Percentiles rank a stretch among this genome's conserved stretches.
Conservation (phyloP, 2,888 invertebrate genomes). For the Strigamia crassipes region DNA sequence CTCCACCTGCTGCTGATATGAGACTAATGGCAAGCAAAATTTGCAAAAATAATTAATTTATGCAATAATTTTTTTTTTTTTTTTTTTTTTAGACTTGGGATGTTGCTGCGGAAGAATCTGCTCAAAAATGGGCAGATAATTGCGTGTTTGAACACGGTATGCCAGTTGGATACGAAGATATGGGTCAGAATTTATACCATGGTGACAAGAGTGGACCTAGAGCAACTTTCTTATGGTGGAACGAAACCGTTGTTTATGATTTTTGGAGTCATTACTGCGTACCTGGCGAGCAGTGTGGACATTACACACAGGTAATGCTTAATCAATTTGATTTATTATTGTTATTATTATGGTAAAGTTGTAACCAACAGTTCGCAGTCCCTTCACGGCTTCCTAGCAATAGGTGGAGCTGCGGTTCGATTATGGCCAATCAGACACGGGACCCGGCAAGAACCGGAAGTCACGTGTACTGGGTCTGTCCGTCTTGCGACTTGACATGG, state of each 20-base stretch:
- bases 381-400: too few relatives aligned
- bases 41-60: too few relatives aligned
- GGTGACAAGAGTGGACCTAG: neutral
- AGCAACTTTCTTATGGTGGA: slow-evolving; percentile 35
- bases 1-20: slow-evolving; percentile 20
- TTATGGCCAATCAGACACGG: too few relatives aligned
- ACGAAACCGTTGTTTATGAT: neutral
- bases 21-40: slow-evolving; percentile 25
- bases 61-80: neutral
- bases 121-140: slow-evolving; percentile 22
- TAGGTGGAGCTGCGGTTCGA: too few relatives aligned
- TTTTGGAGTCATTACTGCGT: neutral
- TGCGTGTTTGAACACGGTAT: slow-evolving; percentile 39
- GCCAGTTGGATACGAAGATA: neutral
- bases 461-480: too few relatives aligned
- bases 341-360: too few relatives aligned
- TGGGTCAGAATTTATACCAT: slow-evolving; percentile 8
- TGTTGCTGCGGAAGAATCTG: neutral
- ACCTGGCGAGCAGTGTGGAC: slow-evolving; percentile 39
- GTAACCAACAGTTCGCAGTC: too few relatives aligned
- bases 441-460: too few relatives aligned
- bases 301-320: slow-evolving; percentile 44
- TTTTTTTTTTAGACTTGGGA: slow-evolving; percentile 39
- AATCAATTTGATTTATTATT: neutral
- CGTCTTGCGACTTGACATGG: too few relatives aligned